A percentile compares a stretch with the other conserved stretches of the same genome.
Evolutionary conservation across 1,140 invertebrate species (phyloP).

Genomic region (Conus ventricosus): DNA sequence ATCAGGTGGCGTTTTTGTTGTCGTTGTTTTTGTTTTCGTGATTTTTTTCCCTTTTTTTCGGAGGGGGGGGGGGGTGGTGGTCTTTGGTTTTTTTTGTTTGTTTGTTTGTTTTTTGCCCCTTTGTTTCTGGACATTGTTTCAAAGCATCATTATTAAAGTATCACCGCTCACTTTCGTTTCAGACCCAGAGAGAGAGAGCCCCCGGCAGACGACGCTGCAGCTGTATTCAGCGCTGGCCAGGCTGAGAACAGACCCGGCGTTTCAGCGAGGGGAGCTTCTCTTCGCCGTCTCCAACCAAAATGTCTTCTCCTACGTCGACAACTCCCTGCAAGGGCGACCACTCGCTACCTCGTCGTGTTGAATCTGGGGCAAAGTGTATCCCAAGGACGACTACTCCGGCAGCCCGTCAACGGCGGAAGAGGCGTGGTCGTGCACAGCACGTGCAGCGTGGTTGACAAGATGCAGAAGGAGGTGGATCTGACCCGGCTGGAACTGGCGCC

Average conservation of each 20-base stretch:
- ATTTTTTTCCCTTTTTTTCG: no score
- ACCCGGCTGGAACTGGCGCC: constrained; percentile 29
- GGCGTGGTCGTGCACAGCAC: constrained; percentile 40
- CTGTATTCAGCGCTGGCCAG: constrained; percentile 41
- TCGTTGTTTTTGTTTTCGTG: no score
- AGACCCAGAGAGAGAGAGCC: constrained; percentile 23
- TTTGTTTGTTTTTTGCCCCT: no score
- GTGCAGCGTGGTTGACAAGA: constrained; percentile 12
- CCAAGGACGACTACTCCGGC: constrained; percentile 42
- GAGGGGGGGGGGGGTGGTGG: no score
- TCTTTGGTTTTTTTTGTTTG: no score
- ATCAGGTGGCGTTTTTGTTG: no score
- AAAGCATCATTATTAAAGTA: no score
- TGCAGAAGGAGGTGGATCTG: constrained; percentile 17
- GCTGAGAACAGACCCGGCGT: constrained; percentile 46
- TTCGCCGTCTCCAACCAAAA: constrained; percentile 47
- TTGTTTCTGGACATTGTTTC: no score
- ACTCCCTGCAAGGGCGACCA: background rate
- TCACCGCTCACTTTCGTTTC: background rate
- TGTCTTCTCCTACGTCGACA: constrained; percentile 48
- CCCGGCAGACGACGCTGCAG: constrained; percentile 25
- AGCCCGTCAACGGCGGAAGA: background rate
- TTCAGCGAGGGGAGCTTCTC: constrained; percentile 45
- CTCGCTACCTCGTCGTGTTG: constrained; percentile 42
- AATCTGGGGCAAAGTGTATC: constrained; percentile 39